A percentile compares a stretch with the other conserved stretches of the same genome.
Evolutionary conservation across 2,113 vertebrate genomes (phyloP).

Genomic region (Halcyon senegalensis): DNA sequence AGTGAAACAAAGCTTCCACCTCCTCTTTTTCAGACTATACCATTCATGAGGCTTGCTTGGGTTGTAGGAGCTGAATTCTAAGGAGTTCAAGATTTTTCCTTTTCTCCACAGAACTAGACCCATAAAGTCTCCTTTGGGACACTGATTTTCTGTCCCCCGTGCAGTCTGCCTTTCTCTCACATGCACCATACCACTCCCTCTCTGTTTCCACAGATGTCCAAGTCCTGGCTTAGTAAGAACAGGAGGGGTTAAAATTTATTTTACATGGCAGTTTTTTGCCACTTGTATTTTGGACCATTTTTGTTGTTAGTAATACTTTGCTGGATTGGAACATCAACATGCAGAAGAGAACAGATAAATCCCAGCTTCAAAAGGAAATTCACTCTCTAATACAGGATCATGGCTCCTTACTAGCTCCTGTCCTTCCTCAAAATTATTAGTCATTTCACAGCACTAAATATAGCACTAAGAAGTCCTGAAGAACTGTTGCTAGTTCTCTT

Average conservation of each 20-base stretch:
- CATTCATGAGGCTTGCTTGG: neutral
- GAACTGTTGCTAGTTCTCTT: neutral
- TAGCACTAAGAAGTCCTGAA: neutral
- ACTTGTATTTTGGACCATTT: neutral
- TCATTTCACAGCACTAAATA: neutral
- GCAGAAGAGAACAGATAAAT: neutral
- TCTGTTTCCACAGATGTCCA: neutral
- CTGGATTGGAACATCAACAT: neutral
- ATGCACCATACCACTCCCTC: neutral
- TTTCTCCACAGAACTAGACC: neutral
- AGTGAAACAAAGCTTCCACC: neutral
- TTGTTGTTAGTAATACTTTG: neutral
- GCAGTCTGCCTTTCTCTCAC: neutral
- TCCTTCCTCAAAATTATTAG: neutral
- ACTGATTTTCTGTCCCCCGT: neutral
- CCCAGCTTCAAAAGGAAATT: neutral
- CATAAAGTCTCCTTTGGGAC: neutral
- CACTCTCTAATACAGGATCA: neutral
- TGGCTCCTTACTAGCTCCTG: neutral
- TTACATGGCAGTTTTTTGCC: neutral
- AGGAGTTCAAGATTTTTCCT: neutral
- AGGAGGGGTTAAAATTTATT: neutral
- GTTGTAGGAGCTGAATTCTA: neutral
- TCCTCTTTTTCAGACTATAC: neutral
- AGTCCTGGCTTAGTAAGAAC: neutral